Evolutionary conservation across 1,140 invertebrate species (phyloP).

Genomic region (Pomacea maculata): DNA sequence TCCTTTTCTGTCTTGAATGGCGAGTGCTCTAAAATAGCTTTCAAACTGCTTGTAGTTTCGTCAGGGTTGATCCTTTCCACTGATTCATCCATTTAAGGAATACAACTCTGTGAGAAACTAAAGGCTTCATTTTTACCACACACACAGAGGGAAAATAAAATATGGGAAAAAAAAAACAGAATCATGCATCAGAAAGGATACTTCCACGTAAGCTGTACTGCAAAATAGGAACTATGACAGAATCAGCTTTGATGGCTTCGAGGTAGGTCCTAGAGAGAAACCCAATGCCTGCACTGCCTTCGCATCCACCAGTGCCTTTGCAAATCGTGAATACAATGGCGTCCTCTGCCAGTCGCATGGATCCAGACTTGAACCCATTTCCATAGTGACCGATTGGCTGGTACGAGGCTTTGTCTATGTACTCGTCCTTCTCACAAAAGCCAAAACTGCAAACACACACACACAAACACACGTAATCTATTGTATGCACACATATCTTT

Average conservation of each 20-base stretch:
- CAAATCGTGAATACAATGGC: conserved; percentile 57
- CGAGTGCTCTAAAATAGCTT: conserved; percentile 49
- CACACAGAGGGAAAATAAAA: background rate
- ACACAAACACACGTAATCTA: too few relatives aligned
- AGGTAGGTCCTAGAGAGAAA: conserved; percentile 59
- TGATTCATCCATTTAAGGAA: conserved; percentile 6
- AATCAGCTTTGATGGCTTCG: conserved; percentile 44
- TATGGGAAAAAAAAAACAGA: too few relatives aligned
- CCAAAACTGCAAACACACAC: conserved; percentile 50
- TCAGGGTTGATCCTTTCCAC: conserved; percentile 25
- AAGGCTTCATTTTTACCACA: background rate
- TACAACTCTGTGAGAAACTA: background rate
- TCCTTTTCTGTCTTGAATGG: conserved; percentile 48
- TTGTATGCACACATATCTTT: too few relatives aligned
- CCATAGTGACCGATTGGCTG: conserved; percentile 61
- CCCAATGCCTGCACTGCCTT: conserved; percentile 47
- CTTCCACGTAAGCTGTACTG: conserved; percentile 46
- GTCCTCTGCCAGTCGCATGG: conserved; percentile 58
- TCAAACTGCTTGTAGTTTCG: conserved; percentile 41
- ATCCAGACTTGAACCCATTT: conserved; percentile 63
- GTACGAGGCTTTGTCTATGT: conserved; percentile 34
- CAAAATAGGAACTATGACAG: conserved; percentile 56
- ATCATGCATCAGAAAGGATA: conserved; percentile 42
- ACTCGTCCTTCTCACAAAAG: conserved; percentile 56
- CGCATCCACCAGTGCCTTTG: background rate